Conservation (phyloP, 2,113 vertebrate genomes). For the Condylura cristata region DNA sequence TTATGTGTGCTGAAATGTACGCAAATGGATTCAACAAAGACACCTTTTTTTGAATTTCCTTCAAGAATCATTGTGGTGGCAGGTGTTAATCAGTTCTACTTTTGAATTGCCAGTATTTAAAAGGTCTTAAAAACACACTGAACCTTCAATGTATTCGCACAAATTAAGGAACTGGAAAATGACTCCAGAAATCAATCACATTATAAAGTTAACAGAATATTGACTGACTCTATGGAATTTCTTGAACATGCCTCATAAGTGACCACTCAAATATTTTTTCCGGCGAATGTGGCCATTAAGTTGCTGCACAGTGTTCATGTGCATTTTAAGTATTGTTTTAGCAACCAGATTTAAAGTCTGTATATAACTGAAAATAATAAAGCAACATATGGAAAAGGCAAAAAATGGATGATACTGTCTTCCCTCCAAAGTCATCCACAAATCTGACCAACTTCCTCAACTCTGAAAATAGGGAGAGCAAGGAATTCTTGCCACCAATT, state of each 20-base stretch:
- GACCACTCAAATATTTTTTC: conserved; percentile 79
- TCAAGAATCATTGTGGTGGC: conserved; percentile 58
- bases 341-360: not conserved
- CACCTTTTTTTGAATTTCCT: conserved; percentile 77
- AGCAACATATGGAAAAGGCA: not conserved
- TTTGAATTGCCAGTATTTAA: not conserved
- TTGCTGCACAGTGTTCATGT: conserved; percentile 77
- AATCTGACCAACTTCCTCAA: not conserved
- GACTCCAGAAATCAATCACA: conserved; percentile 6
- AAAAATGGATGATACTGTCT: not conserved
- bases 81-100: not conserved
- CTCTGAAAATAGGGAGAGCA: not conserved
- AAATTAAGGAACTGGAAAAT: conserved; percentile 24
- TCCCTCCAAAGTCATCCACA: conserved; percentile 13
- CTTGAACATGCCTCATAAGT: not conserved
- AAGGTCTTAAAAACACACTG: conserved; percentile 35
- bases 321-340: conserved; percentile 63
- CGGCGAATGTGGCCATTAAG: conserved; percentile 79
- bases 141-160: conserved; percentile 39
- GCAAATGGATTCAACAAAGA: conserved; percentile 83
- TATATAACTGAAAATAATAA: conserved; percentile 10
- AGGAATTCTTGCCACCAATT: too few relatives aligned
- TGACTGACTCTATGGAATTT: not conserved
- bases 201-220: not conserved
- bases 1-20: conserved; percentile 81